These are phyloP conservation scores for Trichonephila inaurata DNA, from an alignment of 1,140 invertebrate species.

Conservation along the genomic window DNA sequence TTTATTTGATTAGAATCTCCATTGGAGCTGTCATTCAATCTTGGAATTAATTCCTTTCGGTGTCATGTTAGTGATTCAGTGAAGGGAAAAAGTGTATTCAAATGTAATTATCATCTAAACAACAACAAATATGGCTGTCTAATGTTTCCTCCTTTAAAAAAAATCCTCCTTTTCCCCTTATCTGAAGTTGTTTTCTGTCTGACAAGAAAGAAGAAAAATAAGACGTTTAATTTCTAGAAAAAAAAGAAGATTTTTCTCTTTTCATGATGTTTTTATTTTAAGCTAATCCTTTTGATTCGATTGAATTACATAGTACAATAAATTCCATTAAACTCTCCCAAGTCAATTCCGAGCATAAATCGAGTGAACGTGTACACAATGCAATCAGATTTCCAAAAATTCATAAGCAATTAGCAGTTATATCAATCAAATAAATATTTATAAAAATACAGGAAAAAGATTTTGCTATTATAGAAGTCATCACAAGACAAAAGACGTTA, in stretches of 20 bases:
- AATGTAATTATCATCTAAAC: slow-evolving; percentile 6
- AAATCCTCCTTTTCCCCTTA: neutral
- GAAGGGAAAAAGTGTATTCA: neutral
- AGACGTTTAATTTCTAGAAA: neutral
- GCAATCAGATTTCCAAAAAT: neutral
- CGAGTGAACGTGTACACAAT: neutral
- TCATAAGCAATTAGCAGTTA: neutral
- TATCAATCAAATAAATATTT: neutral
- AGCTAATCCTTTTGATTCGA: slow-evolving; percentile 26
- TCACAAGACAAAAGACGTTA: too few species aligned
- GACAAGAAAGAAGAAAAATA: neutral
- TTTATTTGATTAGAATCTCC: neutral
- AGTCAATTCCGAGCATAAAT: neutral
- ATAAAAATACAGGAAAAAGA: neutral
- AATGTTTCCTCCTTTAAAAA: neutral
- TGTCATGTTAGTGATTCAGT: too few species aligned
- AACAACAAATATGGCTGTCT: neutral
- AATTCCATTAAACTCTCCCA: slow-evolving; percentile 24
- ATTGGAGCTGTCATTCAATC: neutral
- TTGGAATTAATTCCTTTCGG: neutral
- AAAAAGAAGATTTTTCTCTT: neutral
- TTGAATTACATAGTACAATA: neutral
- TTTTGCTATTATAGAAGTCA: too few species aligned
- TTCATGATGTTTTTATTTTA: neutral
- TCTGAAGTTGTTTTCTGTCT: neutral